phyloP scores from a whole-genome alignment of 2,113 vertebrate genomes.

The Trichomycterus rosablanca region DNA sequence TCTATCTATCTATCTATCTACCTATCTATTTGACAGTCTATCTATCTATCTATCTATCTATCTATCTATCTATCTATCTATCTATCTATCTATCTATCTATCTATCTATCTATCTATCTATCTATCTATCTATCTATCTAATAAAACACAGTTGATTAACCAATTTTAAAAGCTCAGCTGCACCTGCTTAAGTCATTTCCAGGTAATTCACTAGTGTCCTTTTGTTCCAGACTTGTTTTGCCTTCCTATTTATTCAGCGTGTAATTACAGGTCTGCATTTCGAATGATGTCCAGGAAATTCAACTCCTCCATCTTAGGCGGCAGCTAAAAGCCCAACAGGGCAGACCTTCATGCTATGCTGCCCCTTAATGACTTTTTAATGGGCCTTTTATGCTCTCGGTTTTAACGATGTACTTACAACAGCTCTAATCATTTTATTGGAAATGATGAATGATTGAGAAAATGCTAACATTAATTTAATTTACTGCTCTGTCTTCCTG shows the following conservation, averaged over 20 bases:
- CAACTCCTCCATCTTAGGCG: slow-evolving; percentile 35
- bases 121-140: no score
- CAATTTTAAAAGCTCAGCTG: no score
- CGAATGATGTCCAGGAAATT: slow-evolving; percentile 39
- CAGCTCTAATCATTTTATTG: slow-evolving; percentile 51
- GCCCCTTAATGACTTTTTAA: slow-evolving; percentile 55
- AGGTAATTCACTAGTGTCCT: slow-evolving; percentile 22
- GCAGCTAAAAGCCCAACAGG: slow-evolving; percentile 37
- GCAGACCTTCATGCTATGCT: slow-evolving; percentile 49
- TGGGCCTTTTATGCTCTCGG: slow-evolving; percentile 47
- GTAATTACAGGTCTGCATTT: slow-evolving; percentile 30
- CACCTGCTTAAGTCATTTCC: slow-evolving; percentile 19
- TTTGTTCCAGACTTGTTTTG: slow-evolving; percentile 28
- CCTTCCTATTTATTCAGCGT: slow-evolving; percentile 34
- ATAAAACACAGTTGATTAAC: no score
- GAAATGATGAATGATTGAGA: slow-evolving; percentile 53
- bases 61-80: no score
- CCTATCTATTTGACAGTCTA: no score
- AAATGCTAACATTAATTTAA: slow-evolving; percentile 49
- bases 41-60: no score
- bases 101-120: no score
- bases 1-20: no score
- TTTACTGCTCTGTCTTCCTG: slow-evolving; percentile 38
- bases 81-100: slow-evolving; percentile 6
- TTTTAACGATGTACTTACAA: slow-evolving; percentile 55